These are phyloP conservation scores for Cyanoramphus novaezelandiae DNA, from an alignment of 2,113 vertebrate genomes.

Conservation along the genomic window DNA sequence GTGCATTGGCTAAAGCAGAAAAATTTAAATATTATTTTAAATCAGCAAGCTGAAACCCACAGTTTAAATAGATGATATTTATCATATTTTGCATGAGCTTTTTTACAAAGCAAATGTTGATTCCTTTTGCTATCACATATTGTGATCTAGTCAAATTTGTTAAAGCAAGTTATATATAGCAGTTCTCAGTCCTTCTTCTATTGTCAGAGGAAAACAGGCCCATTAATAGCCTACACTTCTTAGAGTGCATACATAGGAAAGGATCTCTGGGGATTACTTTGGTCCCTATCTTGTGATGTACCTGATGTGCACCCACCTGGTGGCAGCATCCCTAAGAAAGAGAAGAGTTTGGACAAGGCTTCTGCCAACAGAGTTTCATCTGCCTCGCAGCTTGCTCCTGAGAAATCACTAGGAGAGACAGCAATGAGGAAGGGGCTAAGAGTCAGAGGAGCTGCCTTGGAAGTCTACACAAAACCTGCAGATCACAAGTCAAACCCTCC, in stretches of 20 bases:
- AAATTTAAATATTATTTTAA: background rate
- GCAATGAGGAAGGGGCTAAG: background rate
- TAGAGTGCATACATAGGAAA: background rate
- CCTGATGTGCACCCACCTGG: background rate
- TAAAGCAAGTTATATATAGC: background rate
- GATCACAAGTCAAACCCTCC: background rate
- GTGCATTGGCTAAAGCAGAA: background rate
- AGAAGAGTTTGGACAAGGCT: background rate
- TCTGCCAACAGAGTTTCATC: rapidly evolving
- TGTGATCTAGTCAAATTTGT: background rate
- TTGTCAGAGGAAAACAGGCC: background rate
- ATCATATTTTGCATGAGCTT: background rate
- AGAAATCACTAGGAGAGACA: background rate
- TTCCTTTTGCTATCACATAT: background rate
- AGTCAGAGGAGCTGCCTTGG: background rate
- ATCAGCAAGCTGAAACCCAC: background rate
- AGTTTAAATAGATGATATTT: background rate
- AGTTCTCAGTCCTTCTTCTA: background rate
- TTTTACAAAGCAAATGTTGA: background rate
- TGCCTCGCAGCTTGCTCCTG: background rate
- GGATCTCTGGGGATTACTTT: background rate
- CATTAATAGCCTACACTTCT: background rate
- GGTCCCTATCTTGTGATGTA: background rate
- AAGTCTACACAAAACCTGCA: background rate
- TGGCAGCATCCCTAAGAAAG: background rate